Percentiles rank a stretch among this genome's conserved stretches.
phyloP scores from a whole-genome alignment of 2,888 invertebrate species.

The Colletes collaris region DNA sequence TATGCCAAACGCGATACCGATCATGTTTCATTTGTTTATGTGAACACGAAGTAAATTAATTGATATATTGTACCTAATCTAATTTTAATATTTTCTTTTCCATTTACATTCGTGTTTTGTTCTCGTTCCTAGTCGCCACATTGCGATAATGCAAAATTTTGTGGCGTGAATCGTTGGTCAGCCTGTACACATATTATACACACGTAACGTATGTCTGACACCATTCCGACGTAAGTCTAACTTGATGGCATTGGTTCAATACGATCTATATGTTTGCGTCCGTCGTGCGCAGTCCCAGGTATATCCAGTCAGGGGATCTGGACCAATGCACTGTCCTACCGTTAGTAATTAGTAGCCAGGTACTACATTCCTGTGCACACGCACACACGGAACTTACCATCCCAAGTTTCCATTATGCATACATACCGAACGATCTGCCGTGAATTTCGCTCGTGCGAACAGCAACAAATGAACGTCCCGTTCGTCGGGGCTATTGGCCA shows the following conservation, averaged over 20 bases:
- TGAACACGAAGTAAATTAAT: too few relatives aligned
- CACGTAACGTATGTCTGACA: slow-evolving; percentile 16
- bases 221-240: slow-evolving; percentile 33
- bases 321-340: slow-evolving; percentile 35
- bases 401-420: slow-evolving; percentile 9
- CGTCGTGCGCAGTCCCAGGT: slow-evolving; percentile 29
- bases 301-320: slow-evolving; percentile 36
- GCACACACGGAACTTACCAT: slow-evolving; percentile 13
- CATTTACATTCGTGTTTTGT: too few relatives aligned
- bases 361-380: slow-evolving; percentile 21
- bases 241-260: slow-evolving; percentile 31
- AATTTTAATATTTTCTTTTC: too few relatives aligned
- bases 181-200: not conserved
- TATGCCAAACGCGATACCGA: too few relatives aligned
- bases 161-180: not conserved
- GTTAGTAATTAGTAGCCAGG: slow-evolving; percentile 50
- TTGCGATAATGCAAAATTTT: too few relatives aligned
- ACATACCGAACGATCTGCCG: slow-evolving; percentile 14
- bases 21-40: too few relatives aligned
- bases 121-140: too few relatives aligned
- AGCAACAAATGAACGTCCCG: slow-evolving; percentile 45
- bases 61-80: too few relatives aligned
- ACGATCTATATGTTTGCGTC: slow-evolving; percentile 42
- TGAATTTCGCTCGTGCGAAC: slow-evolving; percentile 38
- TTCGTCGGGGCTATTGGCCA: slow-evolving; percentile 14